Conservation (phyloP, 2,797 vertebrate species). For the Psittacula derbiana region DNA sequence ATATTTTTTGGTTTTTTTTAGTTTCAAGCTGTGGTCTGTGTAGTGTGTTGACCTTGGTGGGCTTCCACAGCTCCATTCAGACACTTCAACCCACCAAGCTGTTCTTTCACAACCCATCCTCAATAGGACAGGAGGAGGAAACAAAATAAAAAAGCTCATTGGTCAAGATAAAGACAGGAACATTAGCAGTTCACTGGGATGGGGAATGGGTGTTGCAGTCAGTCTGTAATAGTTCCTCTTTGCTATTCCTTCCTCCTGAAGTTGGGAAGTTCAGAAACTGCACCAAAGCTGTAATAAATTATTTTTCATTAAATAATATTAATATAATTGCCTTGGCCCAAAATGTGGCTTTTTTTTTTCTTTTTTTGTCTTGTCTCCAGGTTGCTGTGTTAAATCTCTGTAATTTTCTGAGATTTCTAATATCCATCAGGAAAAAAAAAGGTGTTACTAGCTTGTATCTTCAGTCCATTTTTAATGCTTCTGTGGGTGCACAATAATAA, state of each 20-base stretch:
- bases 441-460: not conserved
- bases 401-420: not conserved
- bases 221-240: not conserved
- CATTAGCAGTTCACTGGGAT: accelerated
- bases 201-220: accelerated
- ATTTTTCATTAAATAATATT: not conserved
- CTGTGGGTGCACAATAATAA: not conserved
- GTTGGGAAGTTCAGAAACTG: not conserved
- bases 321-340: not conserved
- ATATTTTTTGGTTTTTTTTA: not conserved
- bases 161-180: not conserved
- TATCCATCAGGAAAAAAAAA: not conserved
- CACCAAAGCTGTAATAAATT: not conserved
- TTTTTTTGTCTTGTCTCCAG: not conserved
- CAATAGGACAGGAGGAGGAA: not conserved
- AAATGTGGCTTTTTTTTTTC: not conserved
- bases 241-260: not conserved
- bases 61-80: not conserved
- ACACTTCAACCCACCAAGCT: not conserved
- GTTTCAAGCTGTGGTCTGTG: not conserved
- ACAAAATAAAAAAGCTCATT: not conserved
- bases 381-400: not conserved
- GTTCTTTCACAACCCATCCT: not conserved
- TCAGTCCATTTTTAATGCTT: not conserved
- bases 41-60: not conserved